phyloP scores from a whole-genome alignment of 1,140 invertebrate species.

The Musca domestica region DNA sequence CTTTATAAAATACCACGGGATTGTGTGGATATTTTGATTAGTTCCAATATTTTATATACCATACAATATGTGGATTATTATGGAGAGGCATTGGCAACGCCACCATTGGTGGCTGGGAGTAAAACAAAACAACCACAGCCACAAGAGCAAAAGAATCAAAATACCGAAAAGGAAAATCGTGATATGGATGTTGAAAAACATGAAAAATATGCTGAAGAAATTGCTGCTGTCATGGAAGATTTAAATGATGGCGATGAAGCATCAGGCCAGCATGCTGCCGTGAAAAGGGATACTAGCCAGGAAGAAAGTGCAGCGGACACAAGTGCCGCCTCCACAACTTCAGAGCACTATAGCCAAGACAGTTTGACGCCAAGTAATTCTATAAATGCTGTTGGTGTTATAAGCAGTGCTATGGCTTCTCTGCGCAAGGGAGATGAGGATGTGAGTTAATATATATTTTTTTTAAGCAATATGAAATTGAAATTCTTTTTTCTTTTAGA shows the following conservation, averaged over 20 bases:
- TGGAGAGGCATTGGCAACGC: slow-evolving; percentile 32
- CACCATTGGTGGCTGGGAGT: slow-evolving; percentile 12
- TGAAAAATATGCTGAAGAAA: slow-evolving; percentile 29
- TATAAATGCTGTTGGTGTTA: slow-evolving; percentile 49
- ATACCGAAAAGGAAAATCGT: slow-evolving; percentile 46
- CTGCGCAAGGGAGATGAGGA: slow-evolving; percentile 45
- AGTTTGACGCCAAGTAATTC: slow-evolving; percentile 34
- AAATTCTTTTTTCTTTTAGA: slow-evolving; percentile 41
- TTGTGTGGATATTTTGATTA: slow-evolving; percentile 47
- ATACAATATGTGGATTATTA: slow-evolving; percentile 46
- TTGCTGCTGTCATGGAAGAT: slow-evolving; percentile 6
- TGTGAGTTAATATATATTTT: slow-evolving; percentile 32
- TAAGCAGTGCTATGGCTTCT: slow-evolving; percentile 51
- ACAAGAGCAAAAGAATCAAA: slow-evolving; percentile 24
- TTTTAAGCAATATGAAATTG: slow-evolving; percentile 7
- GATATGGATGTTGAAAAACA: slow-evolving; percentile 46
- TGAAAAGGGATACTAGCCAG: neutral
- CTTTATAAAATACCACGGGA: slow-evolving; percentile 66
- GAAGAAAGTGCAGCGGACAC: slow-evolving; percentile 32
- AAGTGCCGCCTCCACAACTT: slow-evolving; percentile 40
- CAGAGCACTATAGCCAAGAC: slow-evolving; percentile 24
- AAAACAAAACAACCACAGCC: neutral
- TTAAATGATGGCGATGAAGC: slow-evolving; percentile 22
- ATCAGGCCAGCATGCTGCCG: neutral
- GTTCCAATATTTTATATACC: slow-evolving; percentile 50